These are phyloP conservation scores for Botrylloides violaceus DNA, from an alignment of 23 tunicate species.

Conservation along the genomic window DNA sequence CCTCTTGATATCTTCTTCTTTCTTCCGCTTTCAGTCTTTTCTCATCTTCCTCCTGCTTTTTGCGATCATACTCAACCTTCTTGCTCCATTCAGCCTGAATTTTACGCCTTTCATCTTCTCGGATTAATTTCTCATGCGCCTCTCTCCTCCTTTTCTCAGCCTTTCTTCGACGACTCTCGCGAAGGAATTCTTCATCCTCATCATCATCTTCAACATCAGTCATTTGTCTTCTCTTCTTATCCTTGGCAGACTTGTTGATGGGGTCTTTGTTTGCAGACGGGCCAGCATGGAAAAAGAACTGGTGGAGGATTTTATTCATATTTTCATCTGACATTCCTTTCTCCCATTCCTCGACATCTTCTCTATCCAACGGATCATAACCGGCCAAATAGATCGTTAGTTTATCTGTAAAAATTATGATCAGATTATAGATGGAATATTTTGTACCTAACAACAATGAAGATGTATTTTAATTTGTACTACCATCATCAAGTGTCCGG, in stretches of 20 bases:
- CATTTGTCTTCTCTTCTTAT: background rate
- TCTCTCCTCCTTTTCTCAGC: slow-evolving; percentile 22
- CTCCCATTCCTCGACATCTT: slow-evolving; percentile 76
- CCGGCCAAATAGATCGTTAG: slow-evolving; percentile 58
- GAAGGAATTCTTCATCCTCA: slow-evolving; percentile 17
- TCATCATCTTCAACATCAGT: slow-evolving; percentile 10
- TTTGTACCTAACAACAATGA: too few species aligned
- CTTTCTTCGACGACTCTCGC: slow-evolving; percentile 28
- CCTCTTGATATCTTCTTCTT: background rate
- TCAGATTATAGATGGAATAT: too few species aligned
- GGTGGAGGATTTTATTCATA: slow-evolving; percentile 35
- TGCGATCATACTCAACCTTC: slow-evolving; percentile 11
- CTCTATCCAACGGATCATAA: slow-evolving; percentile 70
- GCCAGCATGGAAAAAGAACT: slow-evolving; percentile 37
- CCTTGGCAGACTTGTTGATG: slow-evolving; percentile 43
- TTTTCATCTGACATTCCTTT: slow-evolving; percentile 30
- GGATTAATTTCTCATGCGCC: slow-evolving; percentile 20
- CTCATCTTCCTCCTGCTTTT: slow-evolving; percentile 23
- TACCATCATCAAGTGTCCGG: too few species aligned
- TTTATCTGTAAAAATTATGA: slow-evolving; percentile 36
- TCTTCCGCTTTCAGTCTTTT: background rate
- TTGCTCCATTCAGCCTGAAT: background rate
- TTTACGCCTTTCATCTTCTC: slow-evolving; percentile 9
- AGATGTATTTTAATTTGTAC: too few species aligned
- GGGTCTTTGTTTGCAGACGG: slow-evolving; percentile 22